Percentiles rank a stretch among this genome's conserved stretches.
Conservation (phyloP, 2,888 invertebrate genomes). For the Platypus cylindrus region DNA sequence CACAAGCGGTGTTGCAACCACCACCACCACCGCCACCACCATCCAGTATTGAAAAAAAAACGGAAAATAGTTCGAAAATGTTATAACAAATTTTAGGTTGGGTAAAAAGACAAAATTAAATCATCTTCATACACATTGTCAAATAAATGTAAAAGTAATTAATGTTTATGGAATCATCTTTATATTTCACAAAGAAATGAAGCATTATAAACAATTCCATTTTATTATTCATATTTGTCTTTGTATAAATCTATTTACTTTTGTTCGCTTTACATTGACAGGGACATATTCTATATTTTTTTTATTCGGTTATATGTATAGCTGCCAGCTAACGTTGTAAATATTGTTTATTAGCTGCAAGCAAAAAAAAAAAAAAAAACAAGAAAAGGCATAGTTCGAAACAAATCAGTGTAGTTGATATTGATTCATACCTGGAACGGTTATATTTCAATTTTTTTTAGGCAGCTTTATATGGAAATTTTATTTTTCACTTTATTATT, state of each 20-base stretch:
- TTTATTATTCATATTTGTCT: too few relatives aligned
- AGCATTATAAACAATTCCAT: too few relatives aligned
- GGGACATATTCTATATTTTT: slow-evolving; percentile 9
- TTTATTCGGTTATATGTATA: slow-evolving; percentile 7
- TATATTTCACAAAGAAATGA: too few relatives aligned
- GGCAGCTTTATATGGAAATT: too few relatives aligned
- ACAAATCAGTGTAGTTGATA: neutral
- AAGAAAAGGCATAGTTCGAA: neutral
- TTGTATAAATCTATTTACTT: too few relatives aligned
- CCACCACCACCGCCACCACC: slow-evolving; percentile 21
- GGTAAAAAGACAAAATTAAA: neutral
- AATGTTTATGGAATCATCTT: too few relatives aligned
- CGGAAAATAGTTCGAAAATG: slow-evolving; percentile 26
- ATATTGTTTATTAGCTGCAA: slow-evolving; percentile 10
- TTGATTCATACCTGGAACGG: too few relatives aligned
- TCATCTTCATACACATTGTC: neutral
- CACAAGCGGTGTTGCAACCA: slow-evolving; percentile 11
- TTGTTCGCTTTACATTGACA: too few relatives aligned
- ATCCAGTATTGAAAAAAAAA: slow-evolving; percentile 29
- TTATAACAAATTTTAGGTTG: slow-evolving; percentile 18
- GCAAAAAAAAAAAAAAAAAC: neutral
- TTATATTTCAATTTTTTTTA: too few relatives aligned
- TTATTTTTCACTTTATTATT: too few relatives aligned
- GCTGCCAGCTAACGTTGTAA: slow-evolving; percentile 8
- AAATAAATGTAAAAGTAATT: too few relatives aligned